Evolutionary conservation across 2,888 invertebrate species (phyloP), one percentile per base, ranked within the genome.

Genomic region (Sphinx pinastri): DNA sequence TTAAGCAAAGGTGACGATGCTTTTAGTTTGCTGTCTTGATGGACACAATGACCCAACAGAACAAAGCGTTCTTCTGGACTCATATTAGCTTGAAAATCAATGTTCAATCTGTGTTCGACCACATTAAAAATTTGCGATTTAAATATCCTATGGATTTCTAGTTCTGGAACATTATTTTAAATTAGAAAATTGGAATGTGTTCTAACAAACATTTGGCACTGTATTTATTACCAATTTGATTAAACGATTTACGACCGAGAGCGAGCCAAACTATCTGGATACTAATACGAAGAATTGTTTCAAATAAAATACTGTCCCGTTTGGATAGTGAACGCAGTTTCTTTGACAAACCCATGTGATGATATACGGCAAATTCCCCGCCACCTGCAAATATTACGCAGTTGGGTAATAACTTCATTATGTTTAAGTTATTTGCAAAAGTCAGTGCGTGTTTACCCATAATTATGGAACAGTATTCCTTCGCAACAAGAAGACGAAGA

Each of bases 231-330:
- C 95, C 95, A 76, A 95, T 95, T 73, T 94, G 81, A 71, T 86
- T 84, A 69, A 93, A 91, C 70, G 91, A 80, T 82, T 94, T 94
- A 72, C 95, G 87, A 58, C 93, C 91, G 45, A 95, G 83, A 16
- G 95, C 94, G 68, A 95, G 88, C 95, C 95, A 95, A 13, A 95
- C 90, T 25, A 95, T 93, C 78, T 95, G 92, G 55, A 93, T 90
- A 45, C 92, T 81, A 76, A 95, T 86, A 72, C 90, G 83, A 66
- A 94, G 79, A 19, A 95, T 76, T 13, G 88, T 87, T 79, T 95
- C 95, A 74, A 93, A 94, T 47, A 95, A 77, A 70, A 92, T 79
- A 49, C 94, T 82, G 75, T 95, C 95, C 77, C 91, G 94, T 73
- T 94, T 95, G 3, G 93, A 89, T 68, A 94, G 82, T 0, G 95